Conservation (phyloP, 2,113 vertebrate species). For the Lophochroa leadbeateri region DNA sequence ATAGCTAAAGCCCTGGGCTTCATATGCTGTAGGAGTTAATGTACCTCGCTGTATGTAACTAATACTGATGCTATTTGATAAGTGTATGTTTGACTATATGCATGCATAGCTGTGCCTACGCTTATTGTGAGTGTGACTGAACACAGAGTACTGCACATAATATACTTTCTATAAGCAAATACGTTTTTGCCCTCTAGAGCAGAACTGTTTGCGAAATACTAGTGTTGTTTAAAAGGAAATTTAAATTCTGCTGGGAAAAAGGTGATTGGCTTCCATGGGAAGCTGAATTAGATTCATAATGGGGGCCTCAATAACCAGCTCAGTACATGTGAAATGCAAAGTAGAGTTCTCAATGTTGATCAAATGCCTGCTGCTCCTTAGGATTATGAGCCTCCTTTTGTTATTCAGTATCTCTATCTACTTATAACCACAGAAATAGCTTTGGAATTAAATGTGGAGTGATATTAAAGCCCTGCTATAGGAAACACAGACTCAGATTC, state of each 20-base stretch:
- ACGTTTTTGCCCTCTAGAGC: neutral
- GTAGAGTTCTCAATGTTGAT: neutral
- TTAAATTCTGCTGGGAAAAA: neutral
- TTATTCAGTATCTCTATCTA: neutral
- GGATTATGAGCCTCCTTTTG: neutral
- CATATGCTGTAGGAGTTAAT: neutral
- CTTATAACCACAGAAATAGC: neutral
- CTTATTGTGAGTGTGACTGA: neutral
- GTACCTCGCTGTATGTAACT: neutral
- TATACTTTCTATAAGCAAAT: neutral
- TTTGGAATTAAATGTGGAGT: neutral
- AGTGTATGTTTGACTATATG: rapidly evolving
- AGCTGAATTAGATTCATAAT: neutral
- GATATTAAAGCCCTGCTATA: neutral
- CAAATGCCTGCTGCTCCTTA: neutral
- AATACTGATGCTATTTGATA: rapidly evolving
- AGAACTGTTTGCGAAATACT: neutral
- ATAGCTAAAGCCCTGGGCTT: neutral
- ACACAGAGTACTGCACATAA: neutral
- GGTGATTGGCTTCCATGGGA: rapidly evolving
- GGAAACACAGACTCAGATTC: neutral
- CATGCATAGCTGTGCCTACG: neutral
- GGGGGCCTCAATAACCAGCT: neutral
- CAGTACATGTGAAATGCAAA: neutral
- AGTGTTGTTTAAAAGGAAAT: neutral